These are phyloP conservation scores for Diadophis punctatus DNA, from an alignment of 2,113 vertebrate genomes.

Conservation along the genomic window DNA sequence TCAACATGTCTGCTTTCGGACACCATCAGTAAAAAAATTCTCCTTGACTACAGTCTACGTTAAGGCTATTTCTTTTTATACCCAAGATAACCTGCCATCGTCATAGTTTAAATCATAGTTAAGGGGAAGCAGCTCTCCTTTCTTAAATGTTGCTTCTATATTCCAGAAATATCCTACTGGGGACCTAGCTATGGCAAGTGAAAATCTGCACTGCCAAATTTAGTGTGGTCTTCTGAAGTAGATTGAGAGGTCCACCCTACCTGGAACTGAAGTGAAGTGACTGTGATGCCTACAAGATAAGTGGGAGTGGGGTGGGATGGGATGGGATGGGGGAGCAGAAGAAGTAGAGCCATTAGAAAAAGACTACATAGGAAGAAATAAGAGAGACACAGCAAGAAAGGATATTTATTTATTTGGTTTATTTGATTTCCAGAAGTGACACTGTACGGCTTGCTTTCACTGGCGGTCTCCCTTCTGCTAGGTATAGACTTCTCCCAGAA, in stretches of 20 bases:
- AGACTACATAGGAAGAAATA: neutral
- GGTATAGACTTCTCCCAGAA: neutral
- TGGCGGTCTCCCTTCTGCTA: neutral
- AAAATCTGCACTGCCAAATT: neutral
- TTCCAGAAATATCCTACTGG: too few species aligned
- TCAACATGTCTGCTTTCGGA: neutral
- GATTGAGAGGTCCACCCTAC: neutral
- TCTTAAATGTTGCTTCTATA: neutral
- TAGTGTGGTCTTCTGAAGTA: neutral
- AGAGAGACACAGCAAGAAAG: neutral
- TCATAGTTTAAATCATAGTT: neutral
- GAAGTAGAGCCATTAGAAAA: neutral
- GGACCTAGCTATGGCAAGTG: neutral
- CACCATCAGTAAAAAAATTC: neutral
- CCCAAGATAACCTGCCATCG: neutral
- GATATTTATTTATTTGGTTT: neutral
- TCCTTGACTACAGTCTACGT: too few species aligned
- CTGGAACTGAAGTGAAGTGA: neutral
- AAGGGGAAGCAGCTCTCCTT: neutral
- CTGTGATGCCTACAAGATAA: neutral
- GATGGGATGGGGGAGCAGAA: neutral
- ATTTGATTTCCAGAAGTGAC: neutral
- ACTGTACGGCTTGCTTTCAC: neutral
- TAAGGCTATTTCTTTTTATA: neutral
- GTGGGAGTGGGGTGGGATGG: neutral